Evolutionary conservation across 23 tunicate species (phyloP), one percentile per base, ranked within the genome.

Genomic region (Diplosoma virens): DNA sequence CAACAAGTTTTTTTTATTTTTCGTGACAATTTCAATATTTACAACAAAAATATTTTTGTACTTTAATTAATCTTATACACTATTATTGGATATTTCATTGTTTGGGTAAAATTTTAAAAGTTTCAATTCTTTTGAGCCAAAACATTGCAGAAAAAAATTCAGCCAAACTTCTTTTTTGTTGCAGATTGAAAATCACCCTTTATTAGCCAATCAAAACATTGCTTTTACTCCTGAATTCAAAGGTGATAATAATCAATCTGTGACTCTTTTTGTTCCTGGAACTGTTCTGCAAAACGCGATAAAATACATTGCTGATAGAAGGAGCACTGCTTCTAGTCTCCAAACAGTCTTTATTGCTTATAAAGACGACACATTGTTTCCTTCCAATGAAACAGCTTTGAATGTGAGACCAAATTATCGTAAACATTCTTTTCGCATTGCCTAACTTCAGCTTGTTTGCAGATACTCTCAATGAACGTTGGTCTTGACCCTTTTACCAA

Each of bases 401-500:
- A 67, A 67, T 35, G 74, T 67, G 36, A 35, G 74, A 16, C n/a
- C 24, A 4, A 14, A 4, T 56, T 56, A 56, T 55, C n/a, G 14
- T 41, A 7, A 41, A 41, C 50, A 41, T 14, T 9, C 50, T 7
- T 41, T 41, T 14, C 11, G 14, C 9, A 41, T 41, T 41, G 50
- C 11, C 50, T 7, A 41, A 41, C 50, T 41, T 41, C 50, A 9
- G 50, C 50, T 41, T 41, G 50, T 41, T 41, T 41, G 11, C 50
- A 67, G 74, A 67, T 67, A 11, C 74, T 67, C 3, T 67, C 74
- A 2, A 27, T 67, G 5, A 26, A 67, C 24, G 52, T 67, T 36
- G 74, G 74, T 34, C 14, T 17, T 5, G 36, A 67, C 52, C 52
- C 17, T 2, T 34, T 52, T 3, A 5, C 28, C 25, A 61, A 61